Evolutionary conservation across 2,797 vertebrate genomes (phyloP).

Genomic region (Crax fasciolata): DNA sequence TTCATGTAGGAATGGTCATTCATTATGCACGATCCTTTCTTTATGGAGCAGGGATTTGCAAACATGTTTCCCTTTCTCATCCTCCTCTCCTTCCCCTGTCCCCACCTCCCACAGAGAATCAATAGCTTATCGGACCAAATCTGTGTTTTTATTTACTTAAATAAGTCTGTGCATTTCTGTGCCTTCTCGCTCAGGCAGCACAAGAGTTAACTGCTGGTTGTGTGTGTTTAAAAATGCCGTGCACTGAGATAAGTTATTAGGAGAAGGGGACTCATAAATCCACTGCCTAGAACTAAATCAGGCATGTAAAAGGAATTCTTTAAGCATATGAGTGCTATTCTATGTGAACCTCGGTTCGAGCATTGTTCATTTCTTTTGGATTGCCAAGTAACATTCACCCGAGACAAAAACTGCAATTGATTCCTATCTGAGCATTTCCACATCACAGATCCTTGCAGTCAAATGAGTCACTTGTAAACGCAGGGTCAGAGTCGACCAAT

Average conservation of each 20-base stretch:
- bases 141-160: background rate
- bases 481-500: conserved; percentile 67
- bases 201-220: conserved; percentile 71
- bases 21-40: conserved; percentile 31
- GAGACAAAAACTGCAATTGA: conserved; percentile 76
- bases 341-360: conserved; percentile 40
- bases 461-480: conserved; percentile 70
- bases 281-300: conserved; percentile 60
- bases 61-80: background rate
- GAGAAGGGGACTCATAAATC: conserved; percentile 73
- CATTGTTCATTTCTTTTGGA: conserved; percentile 51
- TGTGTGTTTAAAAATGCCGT: conserved; percentile 48
- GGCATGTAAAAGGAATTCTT: conserved; percentile 67
- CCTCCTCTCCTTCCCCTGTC: background rate
- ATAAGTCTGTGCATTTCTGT: background rate
- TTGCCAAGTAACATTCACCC: conserved; percentile 68
- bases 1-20: conserved; percentile 21
- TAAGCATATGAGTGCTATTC: conserved; percentile 67
- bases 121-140: background rate
- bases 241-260: conserved; percentile 62
- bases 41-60: conserved; percentile 44
- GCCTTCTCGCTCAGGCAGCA: conserved; percentile 3
- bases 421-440: conserved; percentile 70
- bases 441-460: conserved; percentile 72
- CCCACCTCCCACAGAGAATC: background rate